phyloP scores from a whole-genome alignment of 1,140 invertebrate species.

The Matsumurasca onukii region DNA sequence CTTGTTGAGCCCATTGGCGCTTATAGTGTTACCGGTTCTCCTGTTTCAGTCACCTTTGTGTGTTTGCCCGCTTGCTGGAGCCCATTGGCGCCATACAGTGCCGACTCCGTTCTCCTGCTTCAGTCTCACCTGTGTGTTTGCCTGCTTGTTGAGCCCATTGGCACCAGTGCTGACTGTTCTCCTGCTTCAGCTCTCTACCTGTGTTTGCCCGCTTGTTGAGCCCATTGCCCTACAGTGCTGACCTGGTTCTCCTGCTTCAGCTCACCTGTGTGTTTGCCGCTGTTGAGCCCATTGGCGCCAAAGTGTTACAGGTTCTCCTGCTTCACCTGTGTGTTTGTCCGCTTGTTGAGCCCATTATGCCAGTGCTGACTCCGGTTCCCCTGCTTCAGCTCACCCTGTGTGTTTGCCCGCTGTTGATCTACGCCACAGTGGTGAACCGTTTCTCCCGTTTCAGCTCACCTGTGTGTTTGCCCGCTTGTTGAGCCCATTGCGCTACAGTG shows the following conservation, averaged over 20 bases:
- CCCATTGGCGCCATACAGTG: conserved; percentile 65
- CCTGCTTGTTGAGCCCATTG: conserved; percentile 68
- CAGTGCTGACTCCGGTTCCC: conserved; percentile 60
- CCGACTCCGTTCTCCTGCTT: conserved; percentile 51
- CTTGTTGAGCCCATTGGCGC: conserved; percentile 65
- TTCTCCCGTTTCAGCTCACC: conserved; percentile 53
- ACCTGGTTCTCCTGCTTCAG: conserved; percentile 49
- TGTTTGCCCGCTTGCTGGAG: conserved; percentile 71
- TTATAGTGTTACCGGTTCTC: conserved; percentile 61
- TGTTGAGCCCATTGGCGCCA: conserved; percentile 68
- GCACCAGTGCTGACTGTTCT: conserved; percentile 63
- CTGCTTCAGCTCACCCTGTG: no score
- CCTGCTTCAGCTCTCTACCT: conserved; percentile 71
- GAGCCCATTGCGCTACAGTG: conserved; percentile 68
- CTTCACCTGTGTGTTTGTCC: conserved; percentile 71
- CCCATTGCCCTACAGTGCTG: conserved; percentile 64
- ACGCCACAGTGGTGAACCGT: no score
- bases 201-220: conserved; percentile 70
- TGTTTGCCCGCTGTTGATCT: no score
- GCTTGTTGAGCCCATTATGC: conserved; percentile 66
- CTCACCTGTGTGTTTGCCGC: conserved; percentile 73
- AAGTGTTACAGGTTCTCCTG: conserved; percentile 55
- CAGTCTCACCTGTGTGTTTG: conserved; percentile 68
- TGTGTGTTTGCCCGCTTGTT: conserved; percentile 70
- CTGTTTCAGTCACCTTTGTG: conserved; percentile 58